A percentile compares a stretch with the other conserved stretches of the same genome.
These are phyloP conservation scores for Diabrotica balteata DNA, from an alignment of 2,888 invertebrate species.

Conservation along the genomic window DNA sequence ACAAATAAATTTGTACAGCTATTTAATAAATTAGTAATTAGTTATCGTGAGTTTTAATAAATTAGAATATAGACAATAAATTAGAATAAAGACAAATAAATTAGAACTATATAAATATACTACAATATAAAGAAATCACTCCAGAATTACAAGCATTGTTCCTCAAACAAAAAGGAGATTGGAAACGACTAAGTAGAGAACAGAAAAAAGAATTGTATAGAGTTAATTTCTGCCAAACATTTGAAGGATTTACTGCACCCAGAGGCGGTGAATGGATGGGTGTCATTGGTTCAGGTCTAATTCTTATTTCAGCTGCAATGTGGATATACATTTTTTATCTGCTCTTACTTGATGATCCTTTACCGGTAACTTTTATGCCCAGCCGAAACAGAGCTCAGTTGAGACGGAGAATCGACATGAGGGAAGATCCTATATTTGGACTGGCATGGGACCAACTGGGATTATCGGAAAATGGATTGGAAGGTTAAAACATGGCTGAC, in stretches of 20 bases:
- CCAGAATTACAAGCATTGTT: conserved; percentile 72
- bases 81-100: no score
- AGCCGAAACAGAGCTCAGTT: conserved; percentile 79
- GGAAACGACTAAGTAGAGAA: conserved; percentile 70
- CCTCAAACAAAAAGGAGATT: conserved; percentile 77
- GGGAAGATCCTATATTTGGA: conserved; percentile 81
- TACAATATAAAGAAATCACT: conserved; percentile 74
- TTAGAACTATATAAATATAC: no score
- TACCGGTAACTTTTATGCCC: conserved; percentile 75
- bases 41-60: no score
- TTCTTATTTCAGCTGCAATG: conserved; percentile 63
- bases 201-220: conserved; percentile 78
- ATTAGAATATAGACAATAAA: no score
- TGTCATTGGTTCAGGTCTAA: conserved; percentile 58
- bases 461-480: conserved; percentile 90
- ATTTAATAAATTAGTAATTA: no score
- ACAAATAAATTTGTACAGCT: no score
- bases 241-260: conserved; percentile 67
- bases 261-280: conserved; percentile 72
- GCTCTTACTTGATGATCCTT: conserved; percentile 27
- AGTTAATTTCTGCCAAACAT: conserved; percentile 74
- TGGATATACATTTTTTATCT: conserved; percentile 62
- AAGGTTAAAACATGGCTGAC: conserved; percentile 29
- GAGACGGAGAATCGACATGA: conserved; percentile 76
- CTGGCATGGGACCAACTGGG: conserved; percentile 83